phyloP scores from a whole-genome alignment of 2,113 vertebrate genomes.

The Gymnarchus niloticus region DNA sequence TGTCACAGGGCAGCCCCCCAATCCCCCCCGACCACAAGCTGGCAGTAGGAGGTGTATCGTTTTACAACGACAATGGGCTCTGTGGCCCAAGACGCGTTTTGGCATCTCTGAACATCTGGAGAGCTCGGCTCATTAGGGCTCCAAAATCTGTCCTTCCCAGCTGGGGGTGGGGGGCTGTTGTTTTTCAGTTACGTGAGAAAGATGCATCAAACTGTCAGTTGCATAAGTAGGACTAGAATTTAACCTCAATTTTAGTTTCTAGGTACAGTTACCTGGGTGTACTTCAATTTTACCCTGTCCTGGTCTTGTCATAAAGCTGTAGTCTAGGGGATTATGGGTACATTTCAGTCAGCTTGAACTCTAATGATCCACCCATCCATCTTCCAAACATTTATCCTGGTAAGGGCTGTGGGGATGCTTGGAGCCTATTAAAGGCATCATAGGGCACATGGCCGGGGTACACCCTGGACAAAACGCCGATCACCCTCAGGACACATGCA shows the following conservation, averaged over 20 bases:
- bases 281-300: not conserved
- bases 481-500: too few relatives aligned
- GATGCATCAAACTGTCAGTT: not conserved
- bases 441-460: too few relatives aligned
- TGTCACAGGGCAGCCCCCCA: not conserved
- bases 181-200: constrained; percentile 10
- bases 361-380: too few relatives aligned
- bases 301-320: not conserved
- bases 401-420: too few relatives aligned
- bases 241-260: not conserved
- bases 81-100: not conserved
- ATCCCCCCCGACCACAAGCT: not conserved
- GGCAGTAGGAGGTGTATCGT: not conserved
- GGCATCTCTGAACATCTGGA: constrained; percentile 22
- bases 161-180: not conserved
- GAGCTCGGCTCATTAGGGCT: not conserved
- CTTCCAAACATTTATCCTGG: too few relatives aligned
- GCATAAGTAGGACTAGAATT: not conserved
- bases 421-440: too few relatives aligned
- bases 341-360: not conserved
- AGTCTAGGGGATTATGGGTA: not conserved
- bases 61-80: constrained; percentile 4
- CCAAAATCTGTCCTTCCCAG: not conserved
- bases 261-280: not conserved
- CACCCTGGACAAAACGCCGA: too few relatives aligned